Conservation (phyloP, 2,888 invertebrate species). For the Habroteleia sp. region DNA sequence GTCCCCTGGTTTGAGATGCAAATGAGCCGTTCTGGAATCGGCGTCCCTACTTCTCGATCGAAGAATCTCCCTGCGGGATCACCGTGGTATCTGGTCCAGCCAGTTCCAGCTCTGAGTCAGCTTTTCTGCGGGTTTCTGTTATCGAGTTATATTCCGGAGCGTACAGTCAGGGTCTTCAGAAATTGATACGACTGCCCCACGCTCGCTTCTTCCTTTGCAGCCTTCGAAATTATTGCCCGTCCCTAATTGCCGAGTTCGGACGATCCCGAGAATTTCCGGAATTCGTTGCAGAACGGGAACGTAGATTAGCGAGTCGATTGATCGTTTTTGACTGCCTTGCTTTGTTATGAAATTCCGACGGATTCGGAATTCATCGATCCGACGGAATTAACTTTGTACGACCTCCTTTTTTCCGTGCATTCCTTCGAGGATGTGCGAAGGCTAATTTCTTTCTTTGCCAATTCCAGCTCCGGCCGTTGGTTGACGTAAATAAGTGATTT, state of each 20-base stretch:
- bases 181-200: slow-evolving; percentile 59
- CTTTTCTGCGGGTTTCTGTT: slow-evolving; percentile 69
- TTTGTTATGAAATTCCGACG: slow-evolving; percentile 55
- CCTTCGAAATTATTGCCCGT: slow-evolving; percentile 52
- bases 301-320: slow-evolving; percentile 51
- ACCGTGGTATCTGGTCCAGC: slow-evolving; percentile 58
- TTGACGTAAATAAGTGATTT: slow-evolving; percentile 25
- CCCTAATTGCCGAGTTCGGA: slow-evolving; percentile 56
- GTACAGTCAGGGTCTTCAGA: slow-evolving; percentile 33
- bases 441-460: slow-evolving; percentile 3
- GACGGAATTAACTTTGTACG: slow-evolving; percentile 36
- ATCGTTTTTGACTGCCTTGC: slow-evolving; percentile 51
- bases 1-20: slow-evolving; percentile 68
- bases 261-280: slow-evolving; percentile 56
- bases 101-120: slow-evolving; percentile 59
- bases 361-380: slow-evolving; percentile 46
- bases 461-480: slow-evolving; percentile 3
- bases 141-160: slow-evolving; percentile 69
- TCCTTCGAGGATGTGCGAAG: slow-evolving; percentile 14
- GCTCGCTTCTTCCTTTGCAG: slow-evolving; percentile 33
- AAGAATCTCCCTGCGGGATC: slow-evolving; percentile 59
- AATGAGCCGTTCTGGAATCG: slow-evolving; percentile 72
- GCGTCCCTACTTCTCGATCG: slow-evolving; percentile 47
- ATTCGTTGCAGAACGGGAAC: slow-evolving; percentile 42
- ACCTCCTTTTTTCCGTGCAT: slow-evolving; percentile 9